A percentile compares a stretch with the other conserved stretches of the same genome.
Evolutionary conservation across 2,888 invertebrate species (phyloP).

Genomic region (Dryadula phaetusa): DNA sequence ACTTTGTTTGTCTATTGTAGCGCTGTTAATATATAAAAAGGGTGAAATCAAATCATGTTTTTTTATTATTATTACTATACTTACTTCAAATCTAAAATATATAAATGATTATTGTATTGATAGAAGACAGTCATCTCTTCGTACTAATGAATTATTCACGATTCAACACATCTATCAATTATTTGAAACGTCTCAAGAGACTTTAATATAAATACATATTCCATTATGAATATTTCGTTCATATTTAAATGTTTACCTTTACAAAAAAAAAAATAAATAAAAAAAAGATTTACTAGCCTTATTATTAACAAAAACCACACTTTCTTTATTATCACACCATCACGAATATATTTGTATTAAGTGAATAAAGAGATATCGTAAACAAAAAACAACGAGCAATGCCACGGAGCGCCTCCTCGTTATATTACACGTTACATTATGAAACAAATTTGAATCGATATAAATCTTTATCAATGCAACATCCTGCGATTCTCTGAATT

Average conservation of each 20-base stretch:
- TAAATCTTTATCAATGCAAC: conserved; percentile 31
- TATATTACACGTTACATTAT: conserved; percentile 10
- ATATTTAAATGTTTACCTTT: no score
- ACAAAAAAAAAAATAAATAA: no score
- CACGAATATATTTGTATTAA: no score
- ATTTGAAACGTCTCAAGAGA: no score
- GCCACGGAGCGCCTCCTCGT: not conserved
- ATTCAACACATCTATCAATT: no score
- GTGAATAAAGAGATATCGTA: not conserved
- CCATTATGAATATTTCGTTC: no score
- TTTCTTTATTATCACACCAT: no score
- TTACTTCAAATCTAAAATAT: not conserved
- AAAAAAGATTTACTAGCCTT: no score
- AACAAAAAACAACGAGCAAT: not conserved
- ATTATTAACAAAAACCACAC: no score
- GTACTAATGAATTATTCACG: no score
- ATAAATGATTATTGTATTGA: not conserved
- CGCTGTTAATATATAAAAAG: not conserved
- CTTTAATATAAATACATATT: no score
- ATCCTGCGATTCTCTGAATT: conserved; percentile 30
- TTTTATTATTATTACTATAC: conserved; percentile 3
- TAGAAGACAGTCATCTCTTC: no score
- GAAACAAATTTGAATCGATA: conserved; percentile 32
- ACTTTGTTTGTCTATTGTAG: conserved; percentile 24
- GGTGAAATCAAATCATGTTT: conserved; percentile 5